phyloP scores from a whole-genome alignment of 2,888 invertebrate genomes.

The Ernsta delagoae region DNA sequence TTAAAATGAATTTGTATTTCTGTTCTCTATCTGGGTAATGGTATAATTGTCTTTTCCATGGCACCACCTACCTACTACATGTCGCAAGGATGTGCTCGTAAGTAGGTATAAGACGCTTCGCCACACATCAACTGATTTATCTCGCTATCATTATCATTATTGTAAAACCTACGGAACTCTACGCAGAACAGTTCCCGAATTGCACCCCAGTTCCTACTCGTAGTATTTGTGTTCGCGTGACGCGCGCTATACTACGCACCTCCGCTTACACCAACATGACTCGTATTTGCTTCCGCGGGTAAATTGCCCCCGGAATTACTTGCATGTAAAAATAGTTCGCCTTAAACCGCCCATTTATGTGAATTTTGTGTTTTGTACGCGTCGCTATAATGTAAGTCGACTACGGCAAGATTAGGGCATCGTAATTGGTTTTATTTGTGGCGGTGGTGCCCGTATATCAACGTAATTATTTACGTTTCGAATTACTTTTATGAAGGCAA shows the following conservation, averaged over 20 bases:
- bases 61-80: too few species aligned
- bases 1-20: too few species aligned
- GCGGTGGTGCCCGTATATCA: slow-evolving; percentile 9
- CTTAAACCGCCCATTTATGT: slow-evolving; percentile 36
- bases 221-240: slow-evolving; percentile 32
- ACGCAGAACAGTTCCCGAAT: not conserved
- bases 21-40: too few species aligned
- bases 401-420: slow-evolving; percentile 15
- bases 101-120: too few species aligned
- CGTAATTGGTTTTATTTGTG: slow-evolving; percentile 32
- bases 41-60: too few species aligned
- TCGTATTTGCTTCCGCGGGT: slow-evolving; percentile 69
- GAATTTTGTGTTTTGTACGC: slow-evolving; percentile 31
- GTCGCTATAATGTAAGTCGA: slow-evolving; percentile 21
- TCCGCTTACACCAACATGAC: slow-evolving; percentile 59
- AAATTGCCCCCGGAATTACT: slow-evolving; percentile 68
- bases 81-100: too few species aligned
- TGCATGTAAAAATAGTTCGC: slow-evolving; percentile 45
- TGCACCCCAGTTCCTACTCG: slow-evolving; percentile 21
- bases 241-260: slow-evolving; percentile 42
- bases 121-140: too few species aligned
- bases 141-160: too few species aligned
- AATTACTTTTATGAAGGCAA: slow-evolving; percentile 4
- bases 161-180: slow-evolving; percentile 20
- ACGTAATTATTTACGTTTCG: slow-evolving; percentile 14